Base-by-base conservation (phyloP, 2,113 vertebrate genomes). In the Dromaius novaehollandiae region DNA sequence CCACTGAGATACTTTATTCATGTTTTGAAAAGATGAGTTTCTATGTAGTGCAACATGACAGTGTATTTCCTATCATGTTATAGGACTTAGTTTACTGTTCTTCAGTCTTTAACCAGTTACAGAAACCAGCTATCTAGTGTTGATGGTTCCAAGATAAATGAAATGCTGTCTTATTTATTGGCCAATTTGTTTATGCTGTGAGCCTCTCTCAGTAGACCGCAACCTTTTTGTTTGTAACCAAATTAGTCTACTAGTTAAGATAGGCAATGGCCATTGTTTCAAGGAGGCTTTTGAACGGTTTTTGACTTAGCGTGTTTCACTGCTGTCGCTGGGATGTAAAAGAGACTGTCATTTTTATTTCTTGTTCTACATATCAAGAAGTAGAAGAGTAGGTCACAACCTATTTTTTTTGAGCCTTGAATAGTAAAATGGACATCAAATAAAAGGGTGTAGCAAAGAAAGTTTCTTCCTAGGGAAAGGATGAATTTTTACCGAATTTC, bases 91-190 rank as follows among this genome's bases (percentile, higher is more conserved):
- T 89, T 84, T 78, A 16, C 80, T 53, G 13, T 44, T 93, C 30
- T 79, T 88, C 46, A 28, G 34, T 76, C 78, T 93, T 71, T 79
- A 56, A 58, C 42, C 51, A 60, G n/a, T 89, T 38, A 38, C 38
- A 38, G 38, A 38, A 38, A 38, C 38, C 38, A 38, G 38, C 38
- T 38, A 15, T 75, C 64, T 75, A 60, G n/a, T 2, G 8, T 42
- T 79, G 81, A 64, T 74, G 92, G 50, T 78, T 91, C 50, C 28
- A 88, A 61, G 55, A 77, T 25, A 87, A 91, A 76, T 89, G 4
- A 68, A 87, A 79, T 30, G 9, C 26, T 79, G 32, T 79, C 60
- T 91, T 20, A n/a, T 68, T 76, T 82, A 40, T 38, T 61, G 42
- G 12, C 30, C 44, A 14, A 3, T 70, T 85, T 80, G 28, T 69